Conservation (phyloP, 2,113 vertebrate genomes). For the Cacatua alba region DNA sequence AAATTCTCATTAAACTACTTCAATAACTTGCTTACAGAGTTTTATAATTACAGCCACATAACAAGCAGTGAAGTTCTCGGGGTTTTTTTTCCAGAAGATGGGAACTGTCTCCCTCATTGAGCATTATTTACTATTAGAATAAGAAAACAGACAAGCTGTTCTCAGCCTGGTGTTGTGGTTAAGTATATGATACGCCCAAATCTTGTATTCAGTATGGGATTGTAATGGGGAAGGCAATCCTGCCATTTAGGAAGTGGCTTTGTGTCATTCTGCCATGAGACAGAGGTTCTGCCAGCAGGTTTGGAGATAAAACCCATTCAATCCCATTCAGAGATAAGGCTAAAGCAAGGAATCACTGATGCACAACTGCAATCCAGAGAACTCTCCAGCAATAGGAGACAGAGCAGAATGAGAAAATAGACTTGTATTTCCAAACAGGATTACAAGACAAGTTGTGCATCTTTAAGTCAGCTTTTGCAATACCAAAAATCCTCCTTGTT, state of each 20-base stretch:
- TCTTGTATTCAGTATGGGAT: background rate
- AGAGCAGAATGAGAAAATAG: background rate
- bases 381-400: background rate
- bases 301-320: background rate
- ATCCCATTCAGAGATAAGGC: background rate
- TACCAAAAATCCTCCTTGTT: background rate
- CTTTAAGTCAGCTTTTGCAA: background rate
- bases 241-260: background rate
- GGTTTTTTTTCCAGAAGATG: background rate
- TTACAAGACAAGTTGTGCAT: background rate
- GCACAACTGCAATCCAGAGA: background rate
- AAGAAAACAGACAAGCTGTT: background rate
- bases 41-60: background rate
- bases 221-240: background rate
- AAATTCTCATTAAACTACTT: constrained; percentile 45
- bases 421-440: background rate
- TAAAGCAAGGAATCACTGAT: background rate
- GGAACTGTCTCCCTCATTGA: background rate
- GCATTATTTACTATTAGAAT: background rate
- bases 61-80: background rate
- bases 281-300: background rate
- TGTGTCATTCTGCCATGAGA: background rate
- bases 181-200: background rate
- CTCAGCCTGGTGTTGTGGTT: background rate
- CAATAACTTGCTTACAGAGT: background rate